Evolutionary conservation across 2,113 vertebrate genomes (phyloP).

Genomic region (Muscicapa adusta): DNA sequence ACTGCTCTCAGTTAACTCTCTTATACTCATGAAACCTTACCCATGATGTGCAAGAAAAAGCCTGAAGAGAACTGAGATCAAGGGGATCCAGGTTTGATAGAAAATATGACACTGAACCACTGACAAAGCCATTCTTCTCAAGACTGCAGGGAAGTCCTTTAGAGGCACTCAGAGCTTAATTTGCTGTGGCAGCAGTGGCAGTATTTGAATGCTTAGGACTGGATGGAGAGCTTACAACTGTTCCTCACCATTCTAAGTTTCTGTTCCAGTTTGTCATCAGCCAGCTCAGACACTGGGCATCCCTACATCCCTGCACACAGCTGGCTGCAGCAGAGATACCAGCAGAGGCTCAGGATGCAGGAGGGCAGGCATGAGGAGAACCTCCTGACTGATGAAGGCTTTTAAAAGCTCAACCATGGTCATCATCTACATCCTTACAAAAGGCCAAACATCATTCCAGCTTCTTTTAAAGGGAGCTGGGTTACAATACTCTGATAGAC

Average conservation of each 20-base stretch:
- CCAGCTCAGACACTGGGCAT: background rate
- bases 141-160: background rate
- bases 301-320: background rate
- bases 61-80: background rate
- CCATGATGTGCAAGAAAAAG: background rate
- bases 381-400: background rate
- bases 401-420: background rate
- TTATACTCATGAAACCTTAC: background rate
- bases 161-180: background rate
- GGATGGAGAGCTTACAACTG: background rate
- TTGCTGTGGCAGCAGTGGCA: background rate
- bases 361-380: background rate
- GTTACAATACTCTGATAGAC: background rate
- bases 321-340: background rate
- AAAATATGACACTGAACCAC: background rate
- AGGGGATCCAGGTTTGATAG: background rate
- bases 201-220: background rate
- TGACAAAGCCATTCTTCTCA: background rate
- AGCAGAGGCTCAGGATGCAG: fast-evolving
- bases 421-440: background rate
- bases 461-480: background rate
- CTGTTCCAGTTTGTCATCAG: background rate
- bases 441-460: background rate
- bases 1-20: background rate
- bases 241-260: background rate